Base-by-base conservation (phyloP, 1,140 invertebrate genomes). In the Atta texana region DNA sequence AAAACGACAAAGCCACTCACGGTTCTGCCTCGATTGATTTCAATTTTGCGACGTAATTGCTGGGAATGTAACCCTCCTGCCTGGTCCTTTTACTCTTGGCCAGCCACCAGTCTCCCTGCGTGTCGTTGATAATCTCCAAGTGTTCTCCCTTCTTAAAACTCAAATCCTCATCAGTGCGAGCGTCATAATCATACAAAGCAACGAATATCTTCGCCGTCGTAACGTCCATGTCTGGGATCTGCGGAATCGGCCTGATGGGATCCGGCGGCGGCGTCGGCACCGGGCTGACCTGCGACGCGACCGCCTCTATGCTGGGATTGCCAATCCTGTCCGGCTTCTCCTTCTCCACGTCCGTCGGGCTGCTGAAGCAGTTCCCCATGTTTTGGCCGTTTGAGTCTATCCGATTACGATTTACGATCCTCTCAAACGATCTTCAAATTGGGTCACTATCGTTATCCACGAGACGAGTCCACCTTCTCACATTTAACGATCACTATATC, bases 11-110 rank as follows among this genome's bases (percentile, higher is more conserved):
- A 21, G 1, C 18, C 88, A 97, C 98, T 99, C 97, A 99, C 98
- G 99, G 98, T 97, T 99, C 99, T 91, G 99, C 99, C 96, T 99
- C 99, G 93, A 99, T 99, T 87, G 99, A 99, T 95, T 99, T 99
- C 92, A 99, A 96, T 95, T 99, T 99, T 90, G 99, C 99, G 87
- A 99, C 99, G 97, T 99, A 99, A 96, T 99, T 99, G 75, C 98
- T 99, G 91, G 99, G 99, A 95, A 99, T 99, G 96, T 99, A 99
- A 85, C 99, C 99, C 95, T 99, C 98, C 94, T 98, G 97, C 94
- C 98, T 97, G 53, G 98, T 98, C 91, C 98, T 97, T 96, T 99
- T 98, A 95, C 98, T 99, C 92, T 98, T 97, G 64, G 99, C 99
- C 92, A 99, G 97, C 99, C 99, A 99, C 99, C 99, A 99, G 95